These are phyloP conservation scores for Albula glossodonta DNA, from an alignment of 2,113 vertebrate species.

Conservation along the genomic window DNA sequence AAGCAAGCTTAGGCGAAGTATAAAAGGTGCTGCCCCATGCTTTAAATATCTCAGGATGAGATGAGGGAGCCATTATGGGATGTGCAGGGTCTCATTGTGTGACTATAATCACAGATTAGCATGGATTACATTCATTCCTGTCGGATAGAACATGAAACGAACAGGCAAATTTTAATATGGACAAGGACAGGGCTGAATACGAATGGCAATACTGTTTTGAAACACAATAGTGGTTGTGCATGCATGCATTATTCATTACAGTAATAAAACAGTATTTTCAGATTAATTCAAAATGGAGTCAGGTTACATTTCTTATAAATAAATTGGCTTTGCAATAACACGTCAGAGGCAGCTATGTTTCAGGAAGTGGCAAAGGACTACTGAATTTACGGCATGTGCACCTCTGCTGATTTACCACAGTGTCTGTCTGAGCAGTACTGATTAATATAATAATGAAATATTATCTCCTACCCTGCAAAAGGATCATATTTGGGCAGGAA, in stretches of 20 bases:
- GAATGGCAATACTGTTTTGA: background rate
- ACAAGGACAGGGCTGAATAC: slow-evolving; percentile 12
- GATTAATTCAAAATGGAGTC: slow-evolving; percentile 29
- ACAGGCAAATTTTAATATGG: background rate
- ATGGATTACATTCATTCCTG: slow-evolving; percentile 23
- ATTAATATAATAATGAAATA: slow-evolving; percentile 49
- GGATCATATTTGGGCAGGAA: slow-evolving; percentile 31
- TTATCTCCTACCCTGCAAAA: slow-evolving; percentile 31
- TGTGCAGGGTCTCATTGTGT: background rate
- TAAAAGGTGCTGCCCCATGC: background rate
- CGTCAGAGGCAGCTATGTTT: background rate
- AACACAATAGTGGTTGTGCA: background rate
- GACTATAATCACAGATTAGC: slow-evolving; percentile 27
- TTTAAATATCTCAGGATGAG: background rate
- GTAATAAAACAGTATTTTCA: slow-evolving; percentile 14
- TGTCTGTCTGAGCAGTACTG: slow-evolving; percentile 7
- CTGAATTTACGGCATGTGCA: slow-evolving; percentile 9
- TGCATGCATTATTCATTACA: slow-evolving; percentile 25
- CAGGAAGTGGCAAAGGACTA: slow-evolving; percentile 19
- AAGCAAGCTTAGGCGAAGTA: background rate
- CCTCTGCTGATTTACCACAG: slow-evolving; percentile 32
- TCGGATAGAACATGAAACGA: slow-evolving; percentile 7
- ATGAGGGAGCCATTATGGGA: background rate
- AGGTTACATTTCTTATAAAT: slow-evolving; percentile 26
- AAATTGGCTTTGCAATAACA: slow-evolving; percentile 22